phyloP scores from a whole-genome alignment of 1,140 invertebrate species.

The Zaprionus inermis region DNA sequence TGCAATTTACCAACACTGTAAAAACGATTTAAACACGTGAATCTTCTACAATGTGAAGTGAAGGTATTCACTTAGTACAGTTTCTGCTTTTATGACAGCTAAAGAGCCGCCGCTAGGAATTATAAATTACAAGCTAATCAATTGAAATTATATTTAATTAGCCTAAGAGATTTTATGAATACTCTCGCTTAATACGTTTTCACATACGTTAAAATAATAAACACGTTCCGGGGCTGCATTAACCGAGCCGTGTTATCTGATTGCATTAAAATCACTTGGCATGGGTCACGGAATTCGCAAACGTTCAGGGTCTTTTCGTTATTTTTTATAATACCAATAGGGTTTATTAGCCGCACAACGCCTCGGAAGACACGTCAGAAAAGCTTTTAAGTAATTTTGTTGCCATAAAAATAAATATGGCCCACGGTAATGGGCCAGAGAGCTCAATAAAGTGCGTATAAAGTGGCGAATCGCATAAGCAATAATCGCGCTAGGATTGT shows the following conservation, averaged over 20 bases:
- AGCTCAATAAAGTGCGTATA: conserved; percentile 14
- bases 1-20: not conserved
- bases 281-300: not conserved
- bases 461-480: conserved; percentile 23
- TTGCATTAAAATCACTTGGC: conserved; percentile 18
- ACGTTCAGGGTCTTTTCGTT: too few relatives aligned
- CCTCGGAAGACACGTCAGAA: conserved; percentile 39
- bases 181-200: not conserved
- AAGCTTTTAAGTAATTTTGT: conserved; percentile 46
- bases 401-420: conserved; percentile 44
- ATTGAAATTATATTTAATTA: conserved; percentile 8
- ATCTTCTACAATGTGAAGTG: too few relatives aligned
- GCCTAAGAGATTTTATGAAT: not conserved
- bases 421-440: conserved; percentile 25
- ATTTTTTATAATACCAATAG: conserved; percentile 28
- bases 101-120: not conserved
- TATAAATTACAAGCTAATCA: conserved; percentile 11
- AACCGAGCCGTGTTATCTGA: conserved; percentile 17
- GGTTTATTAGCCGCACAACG: conserved; percentile 37
- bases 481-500: conserved; percentile 12
- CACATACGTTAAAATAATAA: conserved; percentile 21
- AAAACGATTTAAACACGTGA: too few relatives aligned
- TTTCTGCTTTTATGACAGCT: not conserved
- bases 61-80: too few relatives aligned
- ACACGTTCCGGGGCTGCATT: conserved; percentile 12